Percentiles rank a stretch among this genome's conserved stretches.
These are phyloP conservation scores for Stegodyphus dumicola DNA, from an alignment of 1,140 invertebrate genomes.

Conservation along the genomic window DNA sequence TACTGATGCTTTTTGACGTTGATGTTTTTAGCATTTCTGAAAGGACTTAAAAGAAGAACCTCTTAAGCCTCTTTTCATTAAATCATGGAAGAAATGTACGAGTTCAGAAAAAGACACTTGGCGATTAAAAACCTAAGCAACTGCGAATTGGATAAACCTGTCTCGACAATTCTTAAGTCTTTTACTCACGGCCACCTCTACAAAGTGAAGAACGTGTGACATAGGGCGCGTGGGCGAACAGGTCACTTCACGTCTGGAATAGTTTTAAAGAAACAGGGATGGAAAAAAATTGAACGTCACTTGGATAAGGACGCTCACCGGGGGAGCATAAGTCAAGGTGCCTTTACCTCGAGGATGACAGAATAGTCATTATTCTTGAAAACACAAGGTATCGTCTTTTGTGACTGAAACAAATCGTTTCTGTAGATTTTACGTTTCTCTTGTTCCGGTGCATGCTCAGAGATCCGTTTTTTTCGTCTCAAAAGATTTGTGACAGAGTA, in stretches of 20 bases:
- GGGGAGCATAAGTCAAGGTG: slow-evolving; percentile 50
- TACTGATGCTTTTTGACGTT: too few relatives aligned
- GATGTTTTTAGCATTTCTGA: too few relatives aligned
- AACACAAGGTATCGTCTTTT: slow-evolving; percentile 23
- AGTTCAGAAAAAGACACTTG: neutral
- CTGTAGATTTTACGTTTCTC: neutral
- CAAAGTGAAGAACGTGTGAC: slow-evolving; percentile 38
- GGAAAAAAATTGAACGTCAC: slow-evolving; percentile 5
- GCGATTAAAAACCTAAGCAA: neutral
- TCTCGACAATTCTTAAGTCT: slow-evolving; percentile 30
- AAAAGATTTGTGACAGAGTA: neutral
- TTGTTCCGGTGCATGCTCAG: neutral
- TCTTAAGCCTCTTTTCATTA: too few relatives aligned
- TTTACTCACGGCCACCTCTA: neutral
- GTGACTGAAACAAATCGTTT: slow-evolving; percentile 49
- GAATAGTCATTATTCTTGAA: slow-evolving; percentile 45
- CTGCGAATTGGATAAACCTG: slow-evolving; percentile 20
- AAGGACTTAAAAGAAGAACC: too few relatives aligned
- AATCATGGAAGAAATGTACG: neutral
- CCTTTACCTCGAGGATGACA: slow-evolving; percentile 36
- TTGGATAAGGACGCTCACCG: slow-evolving; percentile 40
- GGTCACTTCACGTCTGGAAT: slow-evolving; percentile 42
- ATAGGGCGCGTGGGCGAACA: slow-evolving; percentile 50
- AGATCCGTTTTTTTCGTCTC: neutral
- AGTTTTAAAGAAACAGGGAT: slow-evolving; percentile 3